Evolutionary conservation across 2,113 vertebrate species (phyloP).

Genomic region (Cavia porcellus): DNA sequence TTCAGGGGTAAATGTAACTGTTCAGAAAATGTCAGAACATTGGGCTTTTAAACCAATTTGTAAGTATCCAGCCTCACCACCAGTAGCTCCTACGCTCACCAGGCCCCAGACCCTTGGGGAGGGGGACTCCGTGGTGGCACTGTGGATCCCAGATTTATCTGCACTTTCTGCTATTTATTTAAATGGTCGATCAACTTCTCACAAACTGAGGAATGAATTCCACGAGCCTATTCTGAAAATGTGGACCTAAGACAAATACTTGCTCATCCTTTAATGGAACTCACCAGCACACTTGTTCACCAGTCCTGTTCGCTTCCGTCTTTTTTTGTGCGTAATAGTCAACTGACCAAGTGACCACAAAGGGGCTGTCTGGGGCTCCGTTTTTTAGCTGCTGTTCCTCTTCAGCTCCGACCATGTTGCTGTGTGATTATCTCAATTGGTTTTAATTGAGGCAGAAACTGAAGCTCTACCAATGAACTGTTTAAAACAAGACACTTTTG

Average conservation of each 20-base stretch:
- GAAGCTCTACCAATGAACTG: slow-evolving; percentile 94
- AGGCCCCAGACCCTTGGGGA: slow-evolving; percentile 52
- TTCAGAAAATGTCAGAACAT: slow-evolving; percentile 69
- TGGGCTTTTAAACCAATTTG: slow-evolving; percentile 68
- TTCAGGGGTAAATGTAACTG: slow-evolving; percentile 69
- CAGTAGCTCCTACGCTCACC: slow-evolving; percentile 47
- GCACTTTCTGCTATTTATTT: slow-evolving; percentile 89
- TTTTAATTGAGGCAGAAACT: slow-evolving; percentile 89
- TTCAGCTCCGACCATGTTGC: slow-evolving; percentile 90
- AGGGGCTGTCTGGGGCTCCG: slow-evolving; percentile 84
- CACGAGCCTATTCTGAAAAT: slow-evolving; percentile 79
- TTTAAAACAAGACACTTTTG: slow-evolving; percentile 96
- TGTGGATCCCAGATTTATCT: slow-evolving; percentile 80
- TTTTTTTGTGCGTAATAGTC: slow-evolving; percentile 84
- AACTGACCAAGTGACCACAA: slow-evolving; percentile 84
- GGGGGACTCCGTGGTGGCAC: slow-evolving; percentile 58
- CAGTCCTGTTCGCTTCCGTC: slow-evolving; percentile 87
- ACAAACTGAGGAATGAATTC: slow-evolving; percentile 85
- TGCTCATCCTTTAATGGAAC: slow-evolving; percentile 85
- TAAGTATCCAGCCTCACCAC: slow-evolving; percentile 59
- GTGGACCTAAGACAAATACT: slow-evolving; percentile 85
- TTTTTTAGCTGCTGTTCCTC: slow-evolving; percentile 87
- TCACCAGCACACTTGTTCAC: slow-evolving; percentile 90
- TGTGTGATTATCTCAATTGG: slow-evolving; percentile 94
- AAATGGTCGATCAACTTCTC: slow-evolving; percentile 87